phyloP scores from a whole-genome alignment of 2,797 vertebrate genomes.

The Poeciliopsis infans region DNA sequence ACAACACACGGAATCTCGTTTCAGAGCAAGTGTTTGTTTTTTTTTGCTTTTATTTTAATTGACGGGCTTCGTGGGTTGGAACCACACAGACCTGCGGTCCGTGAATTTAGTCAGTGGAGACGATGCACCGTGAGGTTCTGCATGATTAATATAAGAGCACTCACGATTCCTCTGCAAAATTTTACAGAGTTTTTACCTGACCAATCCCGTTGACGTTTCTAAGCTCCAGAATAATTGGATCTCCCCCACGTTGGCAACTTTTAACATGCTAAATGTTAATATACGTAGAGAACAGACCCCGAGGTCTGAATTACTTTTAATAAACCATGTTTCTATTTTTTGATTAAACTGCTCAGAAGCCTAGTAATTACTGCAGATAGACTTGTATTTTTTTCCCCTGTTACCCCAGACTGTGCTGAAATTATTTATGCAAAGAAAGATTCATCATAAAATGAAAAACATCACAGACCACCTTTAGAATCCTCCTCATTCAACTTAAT shows the following conservation, averaged over 20 bases:
- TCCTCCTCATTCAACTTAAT: background rate
- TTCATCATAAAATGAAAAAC: background rate
- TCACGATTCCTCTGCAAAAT: background rate
- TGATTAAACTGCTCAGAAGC: background rate
- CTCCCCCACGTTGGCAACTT: background rate
- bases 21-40: background rate
- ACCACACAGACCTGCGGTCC: background rate
- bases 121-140: background rate
- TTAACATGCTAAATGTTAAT: background rate
- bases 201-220: background rate
- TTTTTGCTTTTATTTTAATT: background rate
- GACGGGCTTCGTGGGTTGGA: background rate
- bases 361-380: background rate
- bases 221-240: background rate
- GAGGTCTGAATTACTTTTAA: background rate
- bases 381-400: background rate
- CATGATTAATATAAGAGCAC: background rate
- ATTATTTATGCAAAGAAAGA: background rate
- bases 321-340: background rate
- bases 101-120: background rate
- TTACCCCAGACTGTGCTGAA: background rate
- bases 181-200: background rate
- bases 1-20: background rate
- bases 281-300: background rate
- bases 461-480: background rate